A percentile compares a stretch with the other conserved stretches of the same genome.
These are phyloP conservation scores for Dryoscopus gambensis DNA, from an alignment of 2,113 vertebrate species.

Conservation along the genomic window DNA sequence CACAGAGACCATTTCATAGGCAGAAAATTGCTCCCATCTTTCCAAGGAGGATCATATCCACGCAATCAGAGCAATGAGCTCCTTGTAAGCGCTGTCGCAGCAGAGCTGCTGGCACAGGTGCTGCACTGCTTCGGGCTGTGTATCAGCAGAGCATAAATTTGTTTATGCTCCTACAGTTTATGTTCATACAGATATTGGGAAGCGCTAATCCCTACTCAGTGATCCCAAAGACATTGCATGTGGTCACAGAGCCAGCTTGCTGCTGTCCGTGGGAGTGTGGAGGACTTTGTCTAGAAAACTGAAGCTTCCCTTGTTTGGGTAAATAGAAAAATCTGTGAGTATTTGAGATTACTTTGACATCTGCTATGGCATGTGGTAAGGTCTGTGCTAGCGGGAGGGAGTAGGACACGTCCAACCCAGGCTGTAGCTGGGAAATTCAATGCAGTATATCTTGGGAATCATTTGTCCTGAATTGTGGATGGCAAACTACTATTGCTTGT, in stretches of 20 bases:
- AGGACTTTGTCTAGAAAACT: neutral
- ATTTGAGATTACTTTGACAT: neutral
- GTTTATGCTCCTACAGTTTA: neutral
- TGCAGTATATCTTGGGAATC: neutral
- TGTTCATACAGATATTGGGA: neutral
- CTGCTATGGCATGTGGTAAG: neutral
- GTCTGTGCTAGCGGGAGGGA: neutral
- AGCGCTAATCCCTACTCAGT: neutral
- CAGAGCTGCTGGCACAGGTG: neutral
- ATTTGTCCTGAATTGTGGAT: neutral
- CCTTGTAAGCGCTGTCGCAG: neutral
- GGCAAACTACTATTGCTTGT: neutral
- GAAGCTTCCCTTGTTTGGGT: neutral
- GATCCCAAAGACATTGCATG: neutral
- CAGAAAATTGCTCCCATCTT: neutral
- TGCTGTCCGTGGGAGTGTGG: neutral
- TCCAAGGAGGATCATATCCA: neutral
- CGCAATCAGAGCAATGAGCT: neutral
- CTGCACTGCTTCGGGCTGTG: neutral
- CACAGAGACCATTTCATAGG: neutral
- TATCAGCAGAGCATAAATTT: neutral
- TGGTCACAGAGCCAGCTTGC: neutral
- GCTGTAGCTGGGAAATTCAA: neutral
- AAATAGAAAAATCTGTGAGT: conserved; percentile 15
- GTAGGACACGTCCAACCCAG: neutral